Evolutionary conservation across 2,797 vertebrate genomes (phyloP), one percentile per base, ranked within the genome.

Genomic region (Cynopterus sphinx): DNA sequence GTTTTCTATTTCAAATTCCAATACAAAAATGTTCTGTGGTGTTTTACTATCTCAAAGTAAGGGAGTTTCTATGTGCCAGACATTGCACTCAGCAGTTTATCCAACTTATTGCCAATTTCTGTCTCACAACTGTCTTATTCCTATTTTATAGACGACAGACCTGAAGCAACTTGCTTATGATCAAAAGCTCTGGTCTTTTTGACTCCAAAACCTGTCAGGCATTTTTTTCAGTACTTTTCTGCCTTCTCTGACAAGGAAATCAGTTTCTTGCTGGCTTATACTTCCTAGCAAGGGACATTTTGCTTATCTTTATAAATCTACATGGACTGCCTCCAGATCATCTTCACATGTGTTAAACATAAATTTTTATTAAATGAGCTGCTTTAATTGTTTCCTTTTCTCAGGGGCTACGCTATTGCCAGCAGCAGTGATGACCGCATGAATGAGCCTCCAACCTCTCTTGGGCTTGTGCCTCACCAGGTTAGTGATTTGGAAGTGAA

Each of bases 381-480:
- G n/a, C 51, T 94, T 51, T 92, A 13, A 75, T 65, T 79, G 24
- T 95, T 85, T 96, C 51, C 96, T 96, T 97, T 94, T 98, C 91
- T 81, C 98, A 99, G 99, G 90, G 99, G 99, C 94, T 99, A 99
- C 4, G 99, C 99, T 68, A 98, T 99, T 87, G 99, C 99, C 96
- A 99, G 99, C 98, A 99, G 99, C 98, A 99, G 99, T 93, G 99
- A 99, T 21, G 99, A 99, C 97, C 98, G 99, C 96, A 99, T 99
- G 99, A 99, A 99, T 39, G 99, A 99, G 87, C 99, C 99, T 26
- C 99, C 99, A 41, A 99, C 99, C 31, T 99, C 99, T 15, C 99
- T 99, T 67, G 99, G 99, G n/a, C 99, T 99, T 1, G 99, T 99
- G 83, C 99, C 99, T 67, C 99, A 99, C 98, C 99, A 99, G 99